Evolutionary conservation across 2,797 vertebrate species (phyloP).

Genomic region (Rhadinocentrus ornatus): DNA sequence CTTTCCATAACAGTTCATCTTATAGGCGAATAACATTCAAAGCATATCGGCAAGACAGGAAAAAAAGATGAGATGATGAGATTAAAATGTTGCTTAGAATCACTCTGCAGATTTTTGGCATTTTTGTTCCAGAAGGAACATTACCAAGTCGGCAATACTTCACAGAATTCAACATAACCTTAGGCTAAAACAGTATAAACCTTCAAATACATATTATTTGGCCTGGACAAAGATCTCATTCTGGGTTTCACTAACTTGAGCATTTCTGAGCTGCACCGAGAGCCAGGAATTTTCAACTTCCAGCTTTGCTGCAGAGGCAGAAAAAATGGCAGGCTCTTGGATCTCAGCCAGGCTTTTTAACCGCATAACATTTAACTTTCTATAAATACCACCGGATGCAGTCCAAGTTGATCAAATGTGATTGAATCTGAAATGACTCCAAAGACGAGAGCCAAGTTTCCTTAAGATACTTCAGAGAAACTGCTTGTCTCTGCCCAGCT

Average conservation of each 20-base stretch:
- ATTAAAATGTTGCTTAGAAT: background rate
- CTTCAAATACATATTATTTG: background rate
- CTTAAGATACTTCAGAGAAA: conserved; percentile 74
- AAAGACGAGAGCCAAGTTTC: conserved; percentile 76
- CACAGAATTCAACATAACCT: too few species aligned
- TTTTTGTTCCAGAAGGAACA: too few species aligned
- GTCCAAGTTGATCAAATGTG: conserved; percentile 83
- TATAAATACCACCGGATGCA: conserved; percentile 79
- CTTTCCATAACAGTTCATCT: too few species aligned
- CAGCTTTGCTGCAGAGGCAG: conserved; percentile 80
- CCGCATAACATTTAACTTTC: conserved; percentile 83
- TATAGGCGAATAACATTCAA: too few species aligned
- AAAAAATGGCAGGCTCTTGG: conserved; percentile 74
- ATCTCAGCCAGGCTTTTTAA: conserved; percentile 72
- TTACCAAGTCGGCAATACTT: too few species aligned
- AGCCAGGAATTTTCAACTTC: conserved; percentile 60
- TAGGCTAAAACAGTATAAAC: too few species aligned
- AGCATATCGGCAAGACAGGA: background rate
- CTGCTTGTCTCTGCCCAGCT: conserved; percentile 58
- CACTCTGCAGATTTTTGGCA: too few species aligned
- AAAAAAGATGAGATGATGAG: background rate
- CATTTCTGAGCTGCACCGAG: conserved; percentile 23
- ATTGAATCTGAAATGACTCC: conserved; percentile 82
- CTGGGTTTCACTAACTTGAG: conserved; percentile 24
- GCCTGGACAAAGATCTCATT: background rate